Percentiles rank a stretch among this genome's conserved stretches.
These are phyloP conservation scores for Propithecus coquereli DNA, from an alignment of 2,113 vertebrate genomes.

Conservation along the genomic window DNA sequence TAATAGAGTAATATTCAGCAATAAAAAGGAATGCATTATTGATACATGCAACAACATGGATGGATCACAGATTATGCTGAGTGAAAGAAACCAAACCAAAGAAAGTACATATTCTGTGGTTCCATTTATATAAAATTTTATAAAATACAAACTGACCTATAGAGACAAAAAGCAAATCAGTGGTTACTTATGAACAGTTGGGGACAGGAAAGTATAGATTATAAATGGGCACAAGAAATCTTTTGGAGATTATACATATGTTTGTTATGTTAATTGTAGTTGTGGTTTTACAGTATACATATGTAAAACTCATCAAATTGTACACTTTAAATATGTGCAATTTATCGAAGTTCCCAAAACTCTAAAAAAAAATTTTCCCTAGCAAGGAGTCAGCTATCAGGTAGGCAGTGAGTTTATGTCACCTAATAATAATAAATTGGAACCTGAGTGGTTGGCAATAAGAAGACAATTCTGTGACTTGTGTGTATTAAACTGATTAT, in stretches of 20 bases:
- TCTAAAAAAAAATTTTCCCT: background rate
- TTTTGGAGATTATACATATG: background rate
- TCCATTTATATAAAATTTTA: slow-evolving; percentile 1
- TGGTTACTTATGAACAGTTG: background rate
- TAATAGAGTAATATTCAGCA: background rate
- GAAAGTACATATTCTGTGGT: background rate
- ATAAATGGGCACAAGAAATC: background rate
- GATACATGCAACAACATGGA: background rate
- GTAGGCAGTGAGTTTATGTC: background rate
- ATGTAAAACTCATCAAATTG: background rate
- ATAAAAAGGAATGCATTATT: background rate
- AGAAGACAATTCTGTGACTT: background rate
- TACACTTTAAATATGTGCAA: background rate
- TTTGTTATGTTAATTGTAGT: background rate
- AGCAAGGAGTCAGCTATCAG: background rate
- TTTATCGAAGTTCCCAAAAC: background rate
- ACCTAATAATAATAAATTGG: background rate
- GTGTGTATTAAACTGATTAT: background rate
- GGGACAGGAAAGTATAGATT: background rate
- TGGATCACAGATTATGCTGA: background rate
- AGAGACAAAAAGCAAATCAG: slow-evolving; percentile 10
- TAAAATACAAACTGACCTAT: background rate
- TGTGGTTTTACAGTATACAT: background rate
- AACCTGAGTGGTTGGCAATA: background rate
- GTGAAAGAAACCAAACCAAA: background rate